phyloP scores from a whole-genome alignment of 2,113 vertebrate species.

The Bambusicola thoracicus region DNA sequence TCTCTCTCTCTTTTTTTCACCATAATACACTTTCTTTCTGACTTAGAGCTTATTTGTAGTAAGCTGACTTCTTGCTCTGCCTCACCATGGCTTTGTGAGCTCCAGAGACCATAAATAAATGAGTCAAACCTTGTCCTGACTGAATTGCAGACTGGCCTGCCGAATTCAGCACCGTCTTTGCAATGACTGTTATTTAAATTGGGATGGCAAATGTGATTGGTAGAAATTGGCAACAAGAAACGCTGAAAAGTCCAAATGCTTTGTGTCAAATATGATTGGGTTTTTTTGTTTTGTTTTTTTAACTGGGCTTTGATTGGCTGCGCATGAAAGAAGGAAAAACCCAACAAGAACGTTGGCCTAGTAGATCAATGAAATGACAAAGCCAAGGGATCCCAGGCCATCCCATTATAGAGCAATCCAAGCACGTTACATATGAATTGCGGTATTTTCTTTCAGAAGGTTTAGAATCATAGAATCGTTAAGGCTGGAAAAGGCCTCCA shows the following conservation, averaged over 20 bases:
- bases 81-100: slow-evolving; percentile 62
- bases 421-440: fast-evolving
- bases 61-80: slow-evolving; percentile 43
- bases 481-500: too few species aligned
- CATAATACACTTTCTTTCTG: slow-evolving; percentile 48
- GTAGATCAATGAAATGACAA: background rate
- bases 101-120: slow-evolving; percentile 47
- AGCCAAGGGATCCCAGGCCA: background rate
- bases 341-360: background rate
- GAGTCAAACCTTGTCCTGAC: slow-evolving; percentile 59
- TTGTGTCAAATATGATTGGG: background rate
- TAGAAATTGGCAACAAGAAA: background rate
- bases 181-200: background rate
- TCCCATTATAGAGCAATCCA: background rate
- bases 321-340: background rate
- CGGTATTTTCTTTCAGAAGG: background rate
- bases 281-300: background rate
- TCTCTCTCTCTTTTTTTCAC: slow-evolving; percentile 46
- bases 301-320: background rate
- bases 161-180: background rate
- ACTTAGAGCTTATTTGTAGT: slow-evolving; percentile 69
- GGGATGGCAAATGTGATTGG: background rate
- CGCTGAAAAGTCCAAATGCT: background rate
- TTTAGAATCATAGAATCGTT: too few species aligned
- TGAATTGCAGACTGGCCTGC: slow-evolving; percentile 28